Evolutionary conservation across 2,888 invertebrate species (phyloP), one percentile per base, ranked within the genome.

Genomic region (Danaus chrysippus): DNA sequence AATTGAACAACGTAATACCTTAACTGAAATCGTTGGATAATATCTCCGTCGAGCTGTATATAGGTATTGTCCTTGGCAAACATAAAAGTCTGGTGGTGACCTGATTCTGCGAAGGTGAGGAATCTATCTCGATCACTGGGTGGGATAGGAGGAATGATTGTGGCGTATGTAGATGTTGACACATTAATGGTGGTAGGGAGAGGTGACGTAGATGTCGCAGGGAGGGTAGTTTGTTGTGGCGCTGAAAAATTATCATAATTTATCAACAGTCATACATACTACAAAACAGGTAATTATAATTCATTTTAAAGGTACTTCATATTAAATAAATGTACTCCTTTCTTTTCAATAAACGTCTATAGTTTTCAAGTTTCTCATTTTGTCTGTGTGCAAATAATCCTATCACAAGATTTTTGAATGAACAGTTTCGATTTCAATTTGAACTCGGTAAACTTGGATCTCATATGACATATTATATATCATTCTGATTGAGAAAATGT

Each of bases 61-160:
- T 95, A 97, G 3, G 97, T 97, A 76, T 97, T 96, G 71, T 96
- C 96, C 78, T 96, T 95, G 17, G 97, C 96, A 83, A 97, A 97
- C 94, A 97, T 96, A 82, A 97, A 97, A n/a, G 96, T 96, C 76
- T 94, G 94, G 71, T 95, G 94, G 75, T 95, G 93, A 1, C 96
- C 96, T 5, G 96, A 95, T 84, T 96, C 96, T 73, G 95, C 95
- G 78, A 97, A 96, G 0, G 96, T 96, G 55, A 97, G 88, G 79
- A 95, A 95, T 70, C 95, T 92, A 59, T 96, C 96, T 68, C 96
- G 91, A 71, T 94, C 93, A 72, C 95, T 94, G 59, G 93, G 93
- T 1, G 96, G 95, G 71, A 96, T 92, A 0, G 95, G 93, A 0
- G 94, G 93, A 71, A 92, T 91, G 1, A 77, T 71, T 70, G 92